A percentile compares a stretch with the other conserved stretches of the same genome.
These are phyloP conservation scores for Paratrypauchen microcephalus DNA, from an alignment of 2,797 vertebrate genomes.

Conservation along the genomic window DNA sequence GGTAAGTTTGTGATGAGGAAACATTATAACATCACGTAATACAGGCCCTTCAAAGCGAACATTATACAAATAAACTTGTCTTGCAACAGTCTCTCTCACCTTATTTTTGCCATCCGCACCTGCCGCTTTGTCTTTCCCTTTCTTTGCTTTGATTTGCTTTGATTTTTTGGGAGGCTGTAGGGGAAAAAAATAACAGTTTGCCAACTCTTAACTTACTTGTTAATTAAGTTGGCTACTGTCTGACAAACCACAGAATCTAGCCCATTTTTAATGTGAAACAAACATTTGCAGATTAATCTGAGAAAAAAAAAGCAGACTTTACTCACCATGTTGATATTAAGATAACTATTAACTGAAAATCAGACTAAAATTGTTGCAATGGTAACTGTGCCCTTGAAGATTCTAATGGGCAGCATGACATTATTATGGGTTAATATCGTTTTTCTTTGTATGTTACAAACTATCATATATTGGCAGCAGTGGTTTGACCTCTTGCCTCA, in stretches of 20 bases:
- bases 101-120: not conserved
- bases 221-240: no score
- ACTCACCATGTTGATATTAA: slow-evolving; percentile 1
- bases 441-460: no score
- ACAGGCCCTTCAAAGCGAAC: no score
- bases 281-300: not conserved
- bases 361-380: not conserved
- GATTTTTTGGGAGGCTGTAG: slow-evolving; percentile 3
- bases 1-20: no score
- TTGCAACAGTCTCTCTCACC: not conserved
- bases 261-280: not conserved
- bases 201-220: no score
- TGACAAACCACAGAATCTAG: not conserved
- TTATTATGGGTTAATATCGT: no score
- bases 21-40: no score
- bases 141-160: not conserved
- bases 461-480: no score
- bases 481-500: no score
- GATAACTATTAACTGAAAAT: not conserved
- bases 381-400: not conserved
- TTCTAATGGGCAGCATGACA: no score
- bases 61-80: no score
- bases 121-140: not conserved
- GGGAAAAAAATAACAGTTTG: not conserved
- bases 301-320: not conserved